Evolutionary conservation across 2,888 invertebrate genomes (phyloP), one percentile per base, ranked within the genome.

Genomic region (Drosophila eohydei): DNA sequence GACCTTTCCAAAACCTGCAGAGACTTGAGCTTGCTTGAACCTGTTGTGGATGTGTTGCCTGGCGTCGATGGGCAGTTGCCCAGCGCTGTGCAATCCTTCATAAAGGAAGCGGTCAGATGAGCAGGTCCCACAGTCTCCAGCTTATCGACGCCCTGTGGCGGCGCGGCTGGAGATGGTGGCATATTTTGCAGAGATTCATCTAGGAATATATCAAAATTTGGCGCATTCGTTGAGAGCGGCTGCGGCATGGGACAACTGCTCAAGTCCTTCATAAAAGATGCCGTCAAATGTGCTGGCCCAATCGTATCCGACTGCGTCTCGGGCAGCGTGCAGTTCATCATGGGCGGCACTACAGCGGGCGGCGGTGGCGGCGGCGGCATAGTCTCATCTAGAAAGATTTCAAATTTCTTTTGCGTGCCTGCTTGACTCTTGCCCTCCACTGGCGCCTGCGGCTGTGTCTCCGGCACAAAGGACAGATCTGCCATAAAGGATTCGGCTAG

Each of bases 241-340:
- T 28, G 6, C 51, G 67, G 34, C 83, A 56, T 16, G 5, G 21
- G 43, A 2, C 56, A 73, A 43, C 74, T 80, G 60, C 75, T 80
- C 26, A 88, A 88, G 56, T 86, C 88, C 48, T 89, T 86, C 79
- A 91, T 86, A 51, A 78, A 91, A 3, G 90, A 85, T 6, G 88
- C 81, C 6, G 82, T 83, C 28, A 89, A 66, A 38, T 68, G 71
- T 0, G 68, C 62, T 4, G 54, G 59, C 2, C 72, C 71, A 38
- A 61, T 52, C 36, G 75, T 46, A 3, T 81, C 75, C 44, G 40
- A 54, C 48, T 84, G 85, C 4, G 73, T 71, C 52, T 88, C 82
- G 3, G 72, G 68, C 9, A 84, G 16, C 9, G 75, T 81, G 52
- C 60, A 66, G 54, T 86, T 68, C 51, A 72, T 12, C 16, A 40